Base-by-base conservation (phyloP, 2,797 vertebrate genomes). In the Notoglanidium macrostoma region DNA sequence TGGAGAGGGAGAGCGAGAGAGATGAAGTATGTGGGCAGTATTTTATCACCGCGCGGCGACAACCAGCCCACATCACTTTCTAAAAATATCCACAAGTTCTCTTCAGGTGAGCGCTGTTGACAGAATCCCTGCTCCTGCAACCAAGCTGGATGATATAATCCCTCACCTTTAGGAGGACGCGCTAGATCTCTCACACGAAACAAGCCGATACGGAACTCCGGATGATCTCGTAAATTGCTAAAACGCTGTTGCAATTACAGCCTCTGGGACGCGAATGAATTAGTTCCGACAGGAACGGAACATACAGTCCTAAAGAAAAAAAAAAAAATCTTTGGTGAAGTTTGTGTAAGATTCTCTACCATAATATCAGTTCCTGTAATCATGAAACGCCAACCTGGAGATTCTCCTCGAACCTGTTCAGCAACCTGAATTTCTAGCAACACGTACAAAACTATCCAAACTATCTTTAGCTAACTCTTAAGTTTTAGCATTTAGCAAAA, bases 41-140 rank as follows among this genome's bases (percentile, higher is more conserved):
- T 72, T 84, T 87, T 84, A 84, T 84, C 72, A 84, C 70, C 35
- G 40, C 72, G 59, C n/a, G 86, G 82, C 51, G 87, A 87, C 82
- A 87, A 70, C 49, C 87, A 67, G 73, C 61, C 73, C 86, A 87
- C 87, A 40, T 79, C 63, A 21, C 87, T 49, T 61, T 84, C 82
- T 84, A 70, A 87, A 87, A 84, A 78, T 79, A 84, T 51, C 54
- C 40, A 6, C 9, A 54, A 49, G 80, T 74, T 70, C 82, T 78
- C 82, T 59, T 84, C 72, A 68, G 83, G 70, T 83, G 86, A 76
- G 63, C 32, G 26, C 3, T 51, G 67, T 79, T 78, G 73, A 44
- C 79, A 82, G 40, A 83, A 73, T 54, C 85, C 54, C n/a, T 23
- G 68, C 57, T 59, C 44, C 68, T 83, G 67, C n/a, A 63, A 46